These are phyloP conservation scores for Parnassius apollo DNA, from an alignment of 2,888 invertebrate genomes.

Conservation along the genomic window DNA sequence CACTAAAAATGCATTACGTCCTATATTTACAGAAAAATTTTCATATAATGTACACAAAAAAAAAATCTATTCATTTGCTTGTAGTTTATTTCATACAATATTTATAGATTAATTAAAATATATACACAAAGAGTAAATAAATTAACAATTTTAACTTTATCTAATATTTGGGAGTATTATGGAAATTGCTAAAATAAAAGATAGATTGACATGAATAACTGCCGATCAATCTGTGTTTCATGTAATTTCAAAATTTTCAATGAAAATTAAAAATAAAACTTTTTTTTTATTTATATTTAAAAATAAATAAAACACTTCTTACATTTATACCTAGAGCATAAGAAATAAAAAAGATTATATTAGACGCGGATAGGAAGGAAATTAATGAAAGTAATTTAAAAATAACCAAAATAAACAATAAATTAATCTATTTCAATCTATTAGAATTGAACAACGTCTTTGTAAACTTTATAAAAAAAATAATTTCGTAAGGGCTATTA, in stretches of 20 bases:
- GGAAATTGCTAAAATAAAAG: background rate
- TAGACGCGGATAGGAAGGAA: too few relatives aligned
- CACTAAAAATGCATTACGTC: constrained; percentile 1
- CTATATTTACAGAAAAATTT: constrained; percentile 18
- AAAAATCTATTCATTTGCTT: background rate
- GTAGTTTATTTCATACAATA: background rate
- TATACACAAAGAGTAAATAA: background rate
- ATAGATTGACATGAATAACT: background rate
- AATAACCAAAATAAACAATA: too few relatives aligned
- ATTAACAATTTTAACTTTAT: background rate
- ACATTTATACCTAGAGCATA: background rate
- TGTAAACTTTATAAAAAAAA: background rate
- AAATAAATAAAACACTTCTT: background rate
- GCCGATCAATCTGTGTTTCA: too few relatives aligned
- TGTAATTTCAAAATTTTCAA: too few relatives aligned
- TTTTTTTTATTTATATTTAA: background rate
- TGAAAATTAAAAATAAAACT: too few relatives aligned
- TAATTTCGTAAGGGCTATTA: constrained; percentile 1
- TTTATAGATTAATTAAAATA: background rate
- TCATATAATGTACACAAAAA: constrained; percentile 15
- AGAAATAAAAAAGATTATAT: too few relatives aligned
- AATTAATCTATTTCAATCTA: too few relatives aligned
- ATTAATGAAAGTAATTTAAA: too few relatives aligned
- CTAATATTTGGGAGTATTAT: background rate
- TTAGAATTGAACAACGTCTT: background rate